Evolutionary conservation across 2,113 vertebrate species (phyloP).

Genomic region (Leptosomus discolor): DNA sequence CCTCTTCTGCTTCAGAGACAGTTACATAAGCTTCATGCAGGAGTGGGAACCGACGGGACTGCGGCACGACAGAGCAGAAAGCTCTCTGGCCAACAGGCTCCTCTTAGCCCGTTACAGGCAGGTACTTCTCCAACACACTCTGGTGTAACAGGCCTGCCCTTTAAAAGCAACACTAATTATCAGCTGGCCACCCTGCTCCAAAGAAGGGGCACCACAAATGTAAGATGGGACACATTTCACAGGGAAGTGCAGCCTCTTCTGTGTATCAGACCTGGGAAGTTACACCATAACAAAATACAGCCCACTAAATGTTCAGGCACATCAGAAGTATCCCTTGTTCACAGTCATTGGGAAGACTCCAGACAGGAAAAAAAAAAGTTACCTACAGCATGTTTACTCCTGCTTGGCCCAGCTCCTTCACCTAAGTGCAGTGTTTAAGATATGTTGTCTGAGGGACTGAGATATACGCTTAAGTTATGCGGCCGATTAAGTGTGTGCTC

Average conservation of each 20-base stretch:
- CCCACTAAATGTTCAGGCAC: background rate
- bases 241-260: background rate
- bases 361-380: background rate
- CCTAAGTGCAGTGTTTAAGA: background rate
- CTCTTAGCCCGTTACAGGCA: background rate
- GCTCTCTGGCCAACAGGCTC: background rate
- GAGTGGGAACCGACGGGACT: background rate
- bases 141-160: background rate
- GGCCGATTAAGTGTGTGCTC: background rate
- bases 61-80: background rate
- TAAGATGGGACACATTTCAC: background rate
- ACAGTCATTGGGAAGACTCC: background rate
- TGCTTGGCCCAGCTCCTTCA: background rate
- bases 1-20: slow-evolving; percentile 2
- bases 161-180: rapidly evolving
- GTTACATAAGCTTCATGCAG: background rate
- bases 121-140: background rate
- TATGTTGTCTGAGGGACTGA: background rate
- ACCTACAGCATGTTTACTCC: background rate
- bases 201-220: background rate
- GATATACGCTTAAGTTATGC: background rate
- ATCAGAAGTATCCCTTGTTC: background rate
- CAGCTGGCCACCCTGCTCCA: background rate
- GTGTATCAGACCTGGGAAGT: background rate
- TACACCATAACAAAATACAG: background rate